Evolutionary conservation across 2,113 vertebrate species (phyloP), one percentile per base, ranked within the genome.

Genomic region (Pterocles gutturalis): DNA sequence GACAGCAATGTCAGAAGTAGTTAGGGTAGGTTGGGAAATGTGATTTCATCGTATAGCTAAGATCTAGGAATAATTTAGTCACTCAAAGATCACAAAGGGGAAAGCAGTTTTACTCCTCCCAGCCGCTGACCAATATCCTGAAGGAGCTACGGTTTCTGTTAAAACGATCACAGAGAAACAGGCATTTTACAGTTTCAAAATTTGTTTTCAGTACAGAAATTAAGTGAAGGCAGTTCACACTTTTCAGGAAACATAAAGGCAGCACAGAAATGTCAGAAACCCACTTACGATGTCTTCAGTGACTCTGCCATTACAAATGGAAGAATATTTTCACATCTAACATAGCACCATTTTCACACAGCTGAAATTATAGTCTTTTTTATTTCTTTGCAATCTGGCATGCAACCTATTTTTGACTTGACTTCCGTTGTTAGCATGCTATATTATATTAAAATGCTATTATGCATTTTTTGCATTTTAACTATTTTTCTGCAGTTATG

Each of bases 231-330:
- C 36, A 67, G 38, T 72, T 97, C 77, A 92, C 61, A 72, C 97
- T 95, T 95, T 96, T 87, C 90, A 95, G 95, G 96, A 96, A 97
- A 93, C 89, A 55, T 83, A 95, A 91, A 96, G 26, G 29, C 34
- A 89, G 57, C 36, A 69, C 31, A 93, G 36, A 91, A 87, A 53
- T 38, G 57, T 57, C 61, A 91, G 65, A 93, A 93, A 76, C 3
- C 2, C 10, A 45, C 20, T 67, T 64, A 62, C 0, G 2, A 34
- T 17, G 21, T 72, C 65, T 84, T 87, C 49, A 41, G 31, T 15
- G 81, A 87, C 64, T 84, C 64, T 84, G 80, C 41, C 36, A 5
- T 82, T 82, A 76, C 28, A 90, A 90, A 89, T 26, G 33, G 61
- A 95, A 86, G 51, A 93, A 38, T 46, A 76, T 34, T 51, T 81